Evolutionary conservation across 2,888 invertebrate species (phyloP).

Genomic region (Oligia strigilis): DNA sequence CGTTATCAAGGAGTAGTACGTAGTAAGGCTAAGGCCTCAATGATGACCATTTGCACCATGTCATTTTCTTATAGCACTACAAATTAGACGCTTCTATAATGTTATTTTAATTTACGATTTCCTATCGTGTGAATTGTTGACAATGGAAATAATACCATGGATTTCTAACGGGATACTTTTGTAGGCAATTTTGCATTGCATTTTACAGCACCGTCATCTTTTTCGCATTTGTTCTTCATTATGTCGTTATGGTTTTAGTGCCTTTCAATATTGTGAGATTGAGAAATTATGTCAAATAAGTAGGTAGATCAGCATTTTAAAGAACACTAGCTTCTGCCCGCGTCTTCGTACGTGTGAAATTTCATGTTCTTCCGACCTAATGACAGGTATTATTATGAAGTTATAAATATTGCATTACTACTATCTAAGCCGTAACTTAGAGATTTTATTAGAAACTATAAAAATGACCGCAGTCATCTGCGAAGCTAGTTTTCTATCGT

Average conservation of each 20-base stretch:
- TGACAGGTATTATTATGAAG: too few relatives aligned
- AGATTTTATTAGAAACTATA: conserved; percentile 10
- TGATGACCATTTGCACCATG: conserved; percentile 42
- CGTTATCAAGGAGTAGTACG: conserved; percentile 9
- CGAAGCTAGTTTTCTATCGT: neutral
- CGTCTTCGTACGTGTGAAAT: too few relatives aligned
- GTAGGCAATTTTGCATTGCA: conserved; percentile 53
- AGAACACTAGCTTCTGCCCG: too few relatives aligned
- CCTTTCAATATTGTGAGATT: conserved; percentile 31
- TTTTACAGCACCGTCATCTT: conserved; percentile 55
- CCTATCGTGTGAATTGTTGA: conserved; percentile 69
- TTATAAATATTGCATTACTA: neutral
- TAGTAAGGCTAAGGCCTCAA: neutral
- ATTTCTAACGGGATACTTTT: conserved; percentile 54
- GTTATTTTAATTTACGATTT: conserved; percentile 67
- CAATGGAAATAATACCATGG: conserved; percentile 63
- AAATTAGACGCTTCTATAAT: conserved; percentile 58
- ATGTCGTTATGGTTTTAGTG: conserved; percentile 41
- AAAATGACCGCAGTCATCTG: conserved; percentile 4
- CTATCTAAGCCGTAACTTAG: conserved; percentile 16
- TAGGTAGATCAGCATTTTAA: neutral
- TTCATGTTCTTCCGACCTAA: too few relatives aligned
- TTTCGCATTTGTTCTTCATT: conserved; percentile 66
- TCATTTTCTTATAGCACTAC: conserved; percentile 49
- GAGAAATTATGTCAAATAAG: neutral